Base-by-base conservation (phyloP, 1,140 invertebrate genomes). In the Euura saliciscinereae region DNA sequence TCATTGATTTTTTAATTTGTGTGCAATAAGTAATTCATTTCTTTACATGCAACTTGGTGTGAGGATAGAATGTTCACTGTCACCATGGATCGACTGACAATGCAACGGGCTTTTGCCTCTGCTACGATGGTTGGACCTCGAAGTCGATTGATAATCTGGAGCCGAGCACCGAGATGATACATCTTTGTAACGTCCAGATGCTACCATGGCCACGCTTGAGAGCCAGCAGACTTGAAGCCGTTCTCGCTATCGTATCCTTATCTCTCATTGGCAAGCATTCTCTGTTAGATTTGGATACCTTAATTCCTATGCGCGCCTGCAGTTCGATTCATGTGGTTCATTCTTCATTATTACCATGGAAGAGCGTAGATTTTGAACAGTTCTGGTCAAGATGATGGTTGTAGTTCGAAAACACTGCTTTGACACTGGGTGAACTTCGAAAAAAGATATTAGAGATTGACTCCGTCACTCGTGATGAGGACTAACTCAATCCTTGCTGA, bases 61-160 rank as follows among this genome's bases (percentile, higher is more conserved):
- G 28, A 28, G 28, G 28, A 28, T 51, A 76, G 73, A 77, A 76
- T 28, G 51, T 78, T 43, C 70, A 75, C 59, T 80, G 79, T 66
- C 78, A 79, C 70, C 74, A 79, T 45, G 79, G 79, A 3, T 51
- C 74, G 13, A 66, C 73, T 10, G 76, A 80, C 45, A 70, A 75
- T 11, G n/a, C 28, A 2, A 77, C 73, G 2, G 74, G 73, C 7
- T 72, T 77, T 8, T 80, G 79, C 51, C 59, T 73, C 11, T 80
- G 79, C 65, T 68, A 79, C 6, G 71, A 75, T 7, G 79, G 79
- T 46, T 80, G 79, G 79, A 76, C 74, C 0, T 78, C 79, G 4
- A 71, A 70, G 2, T 71, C 72, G 10, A 45, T 78, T 43, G 75
- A 66, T 13, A 75, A 70, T 66, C 44, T 77, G 6, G 73, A 77